Evolutionary conservation across 2,113 vertebrate genomes (phyloP), one percentile per base, ranked within the genome.

Genomic region (Patagioenas fasciata): DNA sequence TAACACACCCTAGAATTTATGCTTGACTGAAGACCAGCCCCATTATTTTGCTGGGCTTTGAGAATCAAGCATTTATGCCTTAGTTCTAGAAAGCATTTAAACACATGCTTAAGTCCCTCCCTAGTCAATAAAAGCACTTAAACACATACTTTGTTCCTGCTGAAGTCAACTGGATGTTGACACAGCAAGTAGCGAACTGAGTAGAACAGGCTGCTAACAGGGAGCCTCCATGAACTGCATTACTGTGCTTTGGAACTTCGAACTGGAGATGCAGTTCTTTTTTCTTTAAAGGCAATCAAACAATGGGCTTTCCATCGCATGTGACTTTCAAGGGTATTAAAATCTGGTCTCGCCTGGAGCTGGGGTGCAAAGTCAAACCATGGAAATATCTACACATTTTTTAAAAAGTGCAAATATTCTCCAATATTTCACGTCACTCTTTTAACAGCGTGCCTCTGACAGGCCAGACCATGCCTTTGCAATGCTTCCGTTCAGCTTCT

Each of bases 41-140:
- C 50, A 57, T 69, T 88, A 86, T 91, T 93, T 88, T 71, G 5
- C 34, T 19, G 18, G 38, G 53, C 48, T 84, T 57, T 81, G 69
- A 94, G 82, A 84, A 86, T 65, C 80, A 84, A 89, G 53, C 61
- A 88, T 86, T 95, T 95, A 82, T 78, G 72, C n/a, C 18, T 91
- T 19, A 50, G 38, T 70, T 88, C 88, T 86, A 93, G 65, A 92
- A 95, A 88, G 40, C 88, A 93, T 94, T 96, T 96, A 94, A 92
- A 88, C 96, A 93, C 85, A 53, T 80, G 56, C 69, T 86, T 53
- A 92, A 96, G 93, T 90, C 90, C 82, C 88, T 84, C 92, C 85
- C 93, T 53, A 84, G 93, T 97, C 95, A 96, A 96, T 92, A 95
- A 92, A 96, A 89, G 73, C 71, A 93, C 90, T 94, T 94, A 95